These are phyloP conservation scores for Anabas testudineus DNA, from an alignment of 2,797 vertebrate species.

Conservation along the genomic window DNA sequence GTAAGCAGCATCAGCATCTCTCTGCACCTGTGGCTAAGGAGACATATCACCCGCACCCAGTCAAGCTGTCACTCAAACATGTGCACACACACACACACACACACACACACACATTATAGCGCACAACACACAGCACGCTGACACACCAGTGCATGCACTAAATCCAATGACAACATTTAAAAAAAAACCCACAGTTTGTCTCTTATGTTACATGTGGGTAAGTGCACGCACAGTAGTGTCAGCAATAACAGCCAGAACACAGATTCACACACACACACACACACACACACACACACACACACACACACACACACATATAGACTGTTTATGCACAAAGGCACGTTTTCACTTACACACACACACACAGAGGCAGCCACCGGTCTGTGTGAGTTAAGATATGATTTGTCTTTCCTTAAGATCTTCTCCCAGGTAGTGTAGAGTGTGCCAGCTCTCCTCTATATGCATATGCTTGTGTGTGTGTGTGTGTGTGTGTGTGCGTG, in stretches of 20 bases:
- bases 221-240: not conserved
- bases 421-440: constrained; percentile 2
- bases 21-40: constrained; percentile 63
- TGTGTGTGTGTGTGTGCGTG: not conserved
- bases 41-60: constrained; percentile 34
- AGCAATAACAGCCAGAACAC: not conserved
- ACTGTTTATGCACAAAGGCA: too few relatives aligned
- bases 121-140: too few relatives aligned
- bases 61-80: constrained; percentile 25
- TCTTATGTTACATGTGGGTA: not conserved
- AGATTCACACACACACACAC: not conserved
- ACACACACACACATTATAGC: not conserved
- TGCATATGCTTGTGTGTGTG: constrained; percentile 4
- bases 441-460: not conserved
- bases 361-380: not conserved
- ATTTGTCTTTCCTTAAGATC: constrained; percentile 24
- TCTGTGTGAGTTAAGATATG: constrained; percentile 24
- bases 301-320: too few relatives aligned
- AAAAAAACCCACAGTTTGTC: not conserved
- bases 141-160: not conserved
- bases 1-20: constrained; percentile 59
- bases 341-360: not conserved
- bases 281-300: not conserved
- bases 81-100: not conserved
- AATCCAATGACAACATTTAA: not conserved